phyloP scores from a whole-genome alignment of 2,113 vertebrate species.

The Grantiella picta region DNA sequence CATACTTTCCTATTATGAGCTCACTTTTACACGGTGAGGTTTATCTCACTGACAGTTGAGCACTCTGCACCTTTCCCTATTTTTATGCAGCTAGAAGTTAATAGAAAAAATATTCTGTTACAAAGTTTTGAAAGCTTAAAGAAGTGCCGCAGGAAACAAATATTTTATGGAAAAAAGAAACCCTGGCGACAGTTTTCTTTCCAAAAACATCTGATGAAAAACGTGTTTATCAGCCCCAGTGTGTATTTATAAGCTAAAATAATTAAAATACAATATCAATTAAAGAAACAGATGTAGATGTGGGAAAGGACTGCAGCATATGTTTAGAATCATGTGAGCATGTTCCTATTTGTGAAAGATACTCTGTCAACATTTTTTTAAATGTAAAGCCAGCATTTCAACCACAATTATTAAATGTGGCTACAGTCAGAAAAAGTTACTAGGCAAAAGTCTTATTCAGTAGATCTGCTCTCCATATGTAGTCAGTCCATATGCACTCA shows the following conservation, averaged over 20 bases:
- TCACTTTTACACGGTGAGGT: neutral
- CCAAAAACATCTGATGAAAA: constrained; percentile 34
- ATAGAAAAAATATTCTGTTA: neutral
- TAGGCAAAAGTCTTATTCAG: constrained; percentile 36
- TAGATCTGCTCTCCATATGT: constrained; percentile 51
- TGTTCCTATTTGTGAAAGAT: constrained; percentile 57
- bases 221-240: constrained; percentile 14
- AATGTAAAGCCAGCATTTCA: constrained; percentile 62
- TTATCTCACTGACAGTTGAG: neutral
- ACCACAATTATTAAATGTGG: constrained; percentile 64
- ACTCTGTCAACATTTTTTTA: constrained; percentile 62
- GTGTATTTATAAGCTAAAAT: constrained; percentile 55
- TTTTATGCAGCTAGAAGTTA: neutral
- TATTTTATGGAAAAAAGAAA: neutral
- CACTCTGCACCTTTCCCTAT: neutral
- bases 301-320: constrained; percentile 22
- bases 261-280: constrained; percentile 61
- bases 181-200: neutral
- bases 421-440: constrained; percentile 56
- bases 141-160: neutral
- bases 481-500: constrained; percentile 28
- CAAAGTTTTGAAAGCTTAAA: neutral
- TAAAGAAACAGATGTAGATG: constrained; percentile 56
- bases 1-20: neutral
- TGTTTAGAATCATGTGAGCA: constrained; percentile 39